Evolutionary conservation across 2,797 vertebrate species (phyloP).

Genomic region (Acrossocheilus wenchowensis): DNA sequence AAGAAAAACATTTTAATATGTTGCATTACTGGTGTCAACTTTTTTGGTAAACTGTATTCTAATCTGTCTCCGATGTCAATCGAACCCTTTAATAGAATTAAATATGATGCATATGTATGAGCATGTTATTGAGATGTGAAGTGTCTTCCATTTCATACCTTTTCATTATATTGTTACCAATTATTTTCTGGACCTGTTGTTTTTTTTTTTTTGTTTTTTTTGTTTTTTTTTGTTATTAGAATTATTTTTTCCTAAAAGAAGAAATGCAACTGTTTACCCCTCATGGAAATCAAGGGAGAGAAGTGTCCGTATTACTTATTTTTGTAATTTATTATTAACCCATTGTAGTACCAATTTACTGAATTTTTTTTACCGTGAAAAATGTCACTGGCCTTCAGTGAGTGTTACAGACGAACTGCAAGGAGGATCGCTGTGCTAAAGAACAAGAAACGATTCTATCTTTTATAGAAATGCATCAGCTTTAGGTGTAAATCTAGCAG

Average conservation of each 20-base stretch:
- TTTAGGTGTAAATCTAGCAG: constrained; percentile 19
- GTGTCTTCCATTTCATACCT: constrained; percentile 38
- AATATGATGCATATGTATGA: constrained; percentile 50
- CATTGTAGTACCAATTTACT: constrained; percentile 23
- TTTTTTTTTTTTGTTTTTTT: no score
- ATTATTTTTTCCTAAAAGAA: constrained; percentile 11
- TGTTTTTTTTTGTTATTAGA: no score
- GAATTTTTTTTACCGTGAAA: constrained; percentile 25
- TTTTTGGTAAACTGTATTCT: constrained; percentile 57
- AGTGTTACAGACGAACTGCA: background rate
- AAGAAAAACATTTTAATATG: constrained; percentile 58
- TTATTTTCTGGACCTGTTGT: constrained; percentile 21
- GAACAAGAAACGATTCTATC: constrained; percentile 33
- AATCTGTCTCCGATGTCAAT: constrained; percentile 56
- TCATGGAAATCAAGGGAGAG: constrained; percentile 30
- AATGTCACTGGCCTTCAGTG: constrained; percentile 25
- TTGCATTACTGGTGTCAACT: constrained; percentile 65
- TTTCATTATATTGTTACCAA: constrained; percentile 21
- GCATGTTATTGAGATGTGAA: constrained; percentile 43
- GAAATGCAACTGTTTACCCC: constrained; percentile 40
- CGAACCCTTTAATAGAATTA: constrained; percentile 71
- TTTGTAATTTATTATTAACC: constrained; percentile 46
- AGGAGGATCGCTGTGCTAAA: constrained; percentile 17
- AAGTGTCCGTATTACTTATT: constrained; percentile 31
- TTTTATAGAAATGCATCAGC: constrained; percentile 25